Evolutionary conservation across 2,113 vertebrate species (phyloP).

Genomic region (Micromys minutus): DNA sequence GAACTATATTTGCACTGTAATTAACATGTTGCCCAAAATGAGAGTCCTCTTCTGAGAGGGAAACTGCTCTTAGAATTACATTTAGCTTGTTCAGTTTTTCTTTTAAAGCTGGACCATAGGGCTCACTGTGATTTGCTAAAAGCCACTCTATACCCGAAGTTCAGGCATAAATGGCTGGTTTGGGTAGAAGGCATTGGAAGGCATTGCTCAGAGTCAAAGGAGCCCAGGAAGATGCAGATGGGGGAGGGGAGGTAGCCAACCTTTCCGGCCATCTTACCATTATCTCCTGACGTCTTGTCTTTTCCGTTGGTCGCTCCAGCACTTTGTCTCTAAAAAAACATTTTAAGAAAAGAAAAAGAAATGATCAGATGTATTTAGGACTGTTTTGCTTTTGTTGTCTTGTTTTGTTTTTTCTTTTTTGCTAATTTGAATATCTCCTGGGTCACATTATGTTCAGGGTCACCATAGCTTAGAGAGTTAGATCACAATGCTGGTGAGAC

Average conservation of each 20-base stretch:
- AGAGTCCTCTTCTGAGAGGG: constrained; percentile 39
- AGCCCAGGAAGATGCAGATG: neutral
- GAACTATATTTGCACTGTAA: constrained; percentile 69
- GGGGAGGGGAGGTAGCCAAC: neutral
- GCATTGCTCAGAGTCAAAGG: accelerated
- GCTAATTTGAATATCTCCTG: neutral
- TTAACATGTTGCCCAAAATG: constrained; percentile 55
- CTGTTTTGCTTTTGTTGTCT: neutral
- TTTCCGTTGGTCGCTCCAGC: constrained; percentile 92
- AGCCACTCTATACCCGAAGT: neutral
- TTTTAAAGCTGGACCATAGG: neutral
- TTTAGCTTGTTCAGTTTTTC: neutral
- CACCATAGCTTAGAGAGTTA: neutral
- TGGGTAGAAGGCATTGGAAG: neutral
- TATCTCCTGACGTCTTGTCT: constrained; percentile 92
- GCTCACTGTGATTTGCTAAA: neutral
- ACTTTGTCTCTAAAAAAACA: constrained; percentile 90
- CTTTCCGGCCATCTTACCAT: constrained; percentile 86
- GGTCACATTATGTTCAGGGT: neutral
- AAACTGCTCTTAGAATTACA: neutral
- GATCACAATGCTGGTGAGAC: neutral
- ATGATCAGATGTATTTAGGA: neutral
- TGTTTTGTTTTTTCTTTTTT: neutral
- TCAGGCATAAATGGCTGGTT: accelerated
- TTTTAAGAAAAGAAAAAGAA: neutral